Base-by-base conservation (phyloP, 64 coral and sea anemone genomes). In the Catalaphyllia jardinei region DNA sequence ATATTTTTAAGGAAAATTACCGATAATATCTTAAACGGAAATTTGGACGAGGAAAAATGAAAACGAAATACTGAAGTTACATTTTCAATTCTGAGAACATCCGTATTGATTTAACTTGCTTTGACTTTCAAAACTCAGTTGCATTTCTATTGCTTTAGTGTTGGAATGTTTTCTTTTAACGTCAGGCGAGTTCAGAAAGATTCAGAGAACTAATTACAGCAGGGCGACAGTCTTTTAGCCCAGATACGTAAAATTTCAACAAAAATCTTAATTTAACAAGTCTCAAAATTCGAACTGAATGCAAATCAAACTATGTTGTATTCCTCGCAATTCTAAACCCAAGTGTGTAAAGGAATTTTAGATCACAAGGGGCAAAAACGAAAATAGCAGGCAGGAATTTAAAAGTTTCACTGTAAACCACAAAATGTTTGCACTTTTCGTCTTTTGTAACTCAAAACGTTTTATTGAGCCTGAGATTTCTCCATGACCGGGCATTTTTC, bases 371-470 rank as follows among this genome's bases (percentile, higher is more conserved):
- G 20, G 22, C 65, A n/a, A 10, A 25, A 2, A 29, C 22, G 10
- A 50, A 60, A 57, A 79, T 27, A 80, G 52, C 52, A 69, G 22
- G 0, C 29, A 22, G 28, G 2, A 60, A 60, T 31, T 79, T 52
- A 19, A 13, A 17, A 22, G 49, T 83, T 65, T 63, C 14, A 49
- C 81, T 71, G 46, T 29, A 28, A 22, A 71, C 63, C 20, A 67
- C 35, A 19, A 83, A 35, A 83, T 71, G 11, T 57, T 51, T 28
- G 19, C 63, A 50, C 28, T 38, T 84, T 51, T 52, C 81, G 27
- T 18, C 20, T 83, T 42, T 83, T 65, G 80, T 67, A 83, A 83
- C 81, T 85, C 81, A 71, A 71, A 85, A 85, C 62, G 20, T 51
- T 38, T 85, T 28, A 85, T 85, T 20, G 67, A 85, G 11, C 20